Evolutionary conservation across 1,140 invertebrate species (phyloP).

Genomic region (Bursaphelenchus mucronatus): DNA sequence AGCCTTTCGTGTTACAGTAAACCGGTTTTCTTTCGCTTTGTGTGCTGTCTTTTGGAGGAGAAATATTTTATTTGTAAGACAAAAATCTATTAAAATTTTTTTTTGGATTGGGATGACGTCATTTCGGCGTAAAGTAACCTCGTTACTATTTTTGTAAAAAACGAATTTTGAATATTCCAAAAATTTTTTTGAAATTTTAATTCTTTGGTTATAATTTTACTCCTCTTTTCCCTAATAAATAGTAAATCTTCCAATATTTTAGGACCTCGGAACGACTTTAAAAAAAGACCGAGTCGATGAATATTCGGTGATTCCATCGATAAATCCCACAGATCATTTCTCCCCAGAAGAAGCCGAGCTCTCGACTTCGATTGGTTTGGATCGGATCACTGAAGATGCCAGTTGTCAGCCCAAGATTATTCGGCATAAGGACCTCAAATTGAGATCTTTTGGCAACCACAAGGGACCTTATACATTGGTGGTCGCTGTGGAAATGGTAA

Average conservation of each 20-base stretch:
- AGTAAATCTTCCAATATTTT: conserved; percentile 8
- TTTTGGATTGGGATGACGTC: background rate
- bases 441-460: conserved; percentile 36
- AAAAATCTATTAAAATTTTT: no score
- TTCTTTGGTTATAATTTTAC: background rate
- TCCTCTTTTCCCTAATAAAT: no score
- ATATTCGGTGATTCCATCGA: conserved; percentile 58
- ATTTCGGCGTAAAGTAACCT: background rate
- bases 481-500: conserved; percentile 47
- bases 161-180: background rate
- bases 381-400: conserved; percentile 32
- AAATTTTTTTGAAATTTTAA: background rate
- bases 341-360: conserved; percentile 46
- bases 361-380: conserved; percentile 40
- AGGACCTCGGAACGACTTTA: conserved; percentile 48
- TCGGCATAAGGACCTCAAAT: conserved; percentile 26
- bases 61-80: no score
- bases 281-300: conserved; percentile 52
- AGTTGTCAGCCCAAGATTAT: conserved; percentile 33
- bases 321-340: conserved; percentile 56
- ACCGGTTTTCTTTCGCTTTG: no score
- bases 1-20: no score
- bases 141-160: no score
- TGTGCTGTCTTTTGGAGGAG: no score
- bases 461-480: conserved; percentile 54